A percentile compares a stretch with the other conserved stretches of the same genome.
phyloP scores from a whole-genome alignment of 23 tunicate species.

The Diplosoma virens region DNA sequence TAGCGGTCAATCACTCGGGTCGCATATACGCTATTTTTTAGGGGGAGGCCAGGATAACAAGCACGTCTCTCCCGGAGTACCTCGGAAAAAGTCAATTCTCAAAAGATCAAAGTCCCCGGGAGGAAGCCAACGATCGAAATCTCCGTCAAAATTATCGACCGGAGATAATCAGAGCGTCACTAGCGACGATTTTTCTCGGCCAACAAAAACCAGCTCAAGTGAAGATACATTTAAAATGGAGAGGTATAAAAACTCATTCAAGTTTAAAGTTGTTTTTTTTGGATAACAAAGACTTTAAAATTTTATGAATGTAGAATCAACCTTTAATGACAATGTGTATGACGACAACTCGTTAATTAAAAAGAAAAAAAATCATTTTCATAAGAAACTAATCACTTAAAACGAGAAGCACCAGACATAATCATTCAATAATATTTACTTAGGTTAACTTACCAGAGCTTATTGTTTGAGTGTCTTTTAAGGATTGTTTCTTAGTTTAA shows the following conservation, averaged over 20 bases:
- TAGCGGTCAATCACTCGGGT: constrained; percentile 40
- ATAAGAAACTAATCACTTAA: no score
- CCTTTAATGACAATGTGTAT: no score
- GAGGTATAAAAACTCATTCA: constrained; percentile 6
- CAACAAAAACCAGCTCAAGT: not conserved
- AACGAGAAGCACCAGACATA: no score
- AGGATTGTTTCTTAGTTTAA: no score
- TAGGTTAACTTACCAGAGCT: no score
- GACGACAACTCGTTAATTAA: no score
- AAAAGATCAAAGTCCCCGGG: constrained; percentile 81
- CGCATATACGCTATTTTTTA: constrained; percentile 48
- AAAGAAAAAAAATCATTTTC: no score
- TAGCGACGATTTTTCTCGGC: constrained; percentile 2
- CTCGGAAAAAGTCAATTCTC: constrained; percentile 63
- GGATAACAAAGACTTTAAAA: no score
- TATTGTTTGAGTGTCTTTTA: no score
- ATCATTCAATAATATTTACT: no score
- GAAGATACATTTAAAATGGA: not conserved
- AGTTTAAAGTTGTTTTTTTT: no score
- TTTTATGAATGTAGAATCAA: no score
- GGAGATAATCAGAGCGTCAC: not conserved
- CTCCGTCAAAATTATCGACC: constrained; percentile 35
- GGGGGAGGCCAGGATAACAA: constrained; percentile 60
- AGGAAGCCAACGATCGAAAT: constrained; percentile 53
- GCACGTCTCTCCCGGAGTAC: constrained; percentile 64